phyloP scores from a whole-genome alignment of 2,113 vertebrate species.

The Panurus biarmicus region DNA sequence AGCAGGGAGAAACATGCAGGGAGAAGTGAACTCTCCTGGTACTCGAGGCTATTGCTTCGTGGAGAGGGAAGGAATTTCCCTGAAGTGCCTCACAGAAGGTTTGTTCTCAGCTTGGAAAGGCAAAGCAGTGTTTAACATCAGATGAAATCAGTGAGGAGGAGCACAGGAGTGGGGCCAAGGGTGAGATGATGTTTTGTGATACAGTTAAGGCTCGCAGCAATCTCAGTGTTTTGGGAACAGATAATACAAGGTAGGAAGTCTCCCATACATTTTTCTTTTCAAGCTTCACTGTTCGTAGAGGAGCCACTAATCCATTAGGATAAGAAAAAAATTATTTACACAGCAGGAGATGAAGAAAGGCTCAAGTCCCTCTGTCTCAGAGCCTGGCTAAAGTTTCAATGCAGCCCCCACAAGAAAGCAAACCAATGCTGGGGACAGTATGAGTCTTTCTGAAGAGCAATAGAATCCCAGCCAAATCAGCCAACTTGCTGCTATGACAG shows the following conservation, averaged over 20 bases:
- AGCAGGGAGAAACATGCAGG: not conserved
- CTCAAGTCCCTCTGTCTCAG: not conserved
- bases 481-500: not conserved
- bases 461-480: not conserved
- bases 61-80: not conserved
- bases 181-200: not conserved
- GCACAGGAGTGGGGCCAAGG: not conserved
- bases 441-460: not conserved
- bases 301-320: not conserved
- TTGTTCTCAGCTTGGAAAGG: not conserved
- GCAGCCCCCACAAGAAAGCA: not conserved
- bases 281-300: not conserved
- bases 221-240: not conserved
- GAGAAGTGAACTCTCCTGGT: not conserved
- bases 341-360: not conserved
- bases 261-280: not conserved
- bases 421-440: not conserved
- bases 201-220: not conserved
- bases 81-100: not conserved
- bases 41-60: rapidly evolving
- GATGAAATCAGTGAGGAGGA: not conserved
- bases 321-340: not conserved
- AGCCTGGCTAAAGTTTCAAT: not conserved
- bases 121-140: not conserved
- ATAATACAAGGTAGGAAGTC: not conserved